Conservation (phyloP, 2,113 vertebrate species). For the Thunnus thynnus region DNA sequence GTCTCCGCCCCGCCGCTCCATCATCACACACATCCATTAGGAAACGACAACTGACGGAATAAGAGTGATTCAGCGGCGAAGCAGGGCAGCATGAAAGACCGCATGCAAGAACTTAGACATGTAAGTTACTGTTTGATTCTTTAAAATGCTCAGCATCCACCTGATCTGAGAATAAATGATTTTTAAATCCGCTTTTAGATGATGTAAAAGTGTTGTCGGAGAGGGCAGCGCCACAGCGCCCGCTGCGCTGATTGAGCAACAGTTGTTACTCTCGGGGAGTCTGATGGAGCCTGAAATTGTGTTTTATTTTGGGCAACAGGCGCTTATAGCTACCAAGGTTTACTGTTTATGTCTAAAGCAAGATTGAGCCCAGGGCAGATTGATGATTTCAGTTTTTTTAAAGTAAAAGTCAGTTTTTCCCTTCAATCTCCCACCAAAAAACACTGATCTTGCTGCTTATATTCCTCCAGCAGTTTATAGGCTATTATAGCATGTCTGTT, state of each 20-base stretch:
- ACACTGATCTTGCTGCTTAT: background rate
- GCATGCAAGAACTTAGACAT: slow-evolving; percentile 82
- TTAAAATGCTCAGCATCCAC: background rate
- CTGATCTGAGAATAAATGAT: background rate
- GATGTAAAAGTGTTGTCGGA: background rate
- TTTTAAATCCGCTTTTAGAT: background rate
- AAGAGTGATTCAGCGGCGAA: slow-evolving; percentile 21
- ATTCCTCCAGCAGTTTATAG: background rate
- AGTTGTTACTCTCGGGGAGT: slow-evolving; percentile 64
- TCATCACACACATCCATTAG: slow-evolving; percentile 37
- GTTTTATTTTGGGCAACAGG: slow-evolving; percentile 15
- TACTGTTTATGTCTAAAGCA: background rate
- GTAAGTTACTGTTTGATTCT: slow-evolving; percentile 67
- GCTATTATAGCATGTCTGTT: too few species aligned
- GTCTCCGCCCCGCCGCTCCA: slow-evolving; percentile 58
- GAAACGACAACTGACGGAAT: slow-evolving; percentile 22
- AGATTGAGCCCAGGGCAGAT: background rate
- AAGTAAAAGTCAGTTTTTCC: slow-evolving; percentile 21
- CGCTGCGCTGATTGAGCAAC: slow-evolving; percentile 66
- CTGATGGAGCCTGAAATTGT: slow-evolving; percentile 27
- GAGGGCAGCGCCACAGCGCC: slow-evolving; percentile 1
- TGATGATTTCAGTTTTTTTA: background rate
- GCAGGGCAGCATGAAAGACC: slow-evolving; percentile 78
- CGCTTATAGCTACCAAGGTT: background rate
- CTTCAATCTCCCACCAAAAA: background rate